phyloP scores from a whole-genome alignment of 2,888 invertebrate genomes.

The Chydorus sphaericus region DNA sequence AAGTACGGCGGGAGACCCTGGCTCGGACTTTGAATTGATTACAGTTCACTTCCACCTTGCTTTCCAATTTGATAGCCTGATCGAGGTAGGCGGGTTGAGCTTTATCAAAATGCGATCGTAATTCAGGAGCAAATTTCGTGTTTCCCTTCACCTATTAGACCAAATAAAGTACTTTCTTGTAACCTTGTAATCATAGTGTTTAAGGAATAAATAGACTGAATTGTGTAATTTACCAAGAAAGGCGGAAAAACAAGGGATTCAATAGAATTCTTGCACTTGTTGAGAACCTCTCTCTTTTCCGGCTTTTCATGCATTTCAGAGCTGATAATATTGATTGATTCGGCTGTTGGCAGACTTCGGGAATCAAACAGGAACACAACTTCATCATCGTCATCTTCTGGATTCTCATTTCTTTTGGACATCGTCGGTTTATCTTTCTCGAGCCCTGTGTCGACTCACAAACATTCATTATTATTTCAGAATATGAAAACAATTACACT shows the following conservation, averaged over 20 bases:
- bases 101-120: constrained; percentile 39
- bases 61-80: constrained; percentile 31
- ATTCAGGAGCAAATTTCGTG: constrained; percentile 69
- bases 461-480: neutral
- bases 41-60: constrained; percentile 40
- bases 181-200: no score
- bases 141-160: constrained; percentile 54
- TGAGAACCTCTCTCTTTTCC: constrained; percentile 42
- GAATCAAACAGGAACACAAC: neutral
- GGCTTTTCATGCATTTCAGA: constrained; percentile 38
- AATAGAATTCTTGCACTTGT: constrained; percentile 34
- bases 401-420: neutral
- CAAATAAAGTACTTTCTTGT: neutral
- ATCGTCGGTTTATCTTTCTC: neutral
- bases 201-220: neutral
- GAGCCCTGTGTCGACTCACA: neutral
- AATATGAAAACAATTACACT: no score
- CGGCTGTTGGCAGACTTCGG: neutral
- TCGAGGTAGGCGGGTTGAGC: constrained; percentile 41
- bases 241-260: constrained; percentile 19
- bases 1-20: constrained; percentile 42
- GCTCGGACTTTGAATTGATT: constrained; percentile 40
- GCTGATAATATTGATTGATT: neutral
- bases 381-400: neutral
- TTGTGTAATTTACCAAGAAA: constrained; percentile 3